Percentiles rank a stretch among this genome's conserved stretches.
phyloP scores from a whole-genome alignment of 2,113 vertebrate species.

The Carollia perspicillata region DNA sequence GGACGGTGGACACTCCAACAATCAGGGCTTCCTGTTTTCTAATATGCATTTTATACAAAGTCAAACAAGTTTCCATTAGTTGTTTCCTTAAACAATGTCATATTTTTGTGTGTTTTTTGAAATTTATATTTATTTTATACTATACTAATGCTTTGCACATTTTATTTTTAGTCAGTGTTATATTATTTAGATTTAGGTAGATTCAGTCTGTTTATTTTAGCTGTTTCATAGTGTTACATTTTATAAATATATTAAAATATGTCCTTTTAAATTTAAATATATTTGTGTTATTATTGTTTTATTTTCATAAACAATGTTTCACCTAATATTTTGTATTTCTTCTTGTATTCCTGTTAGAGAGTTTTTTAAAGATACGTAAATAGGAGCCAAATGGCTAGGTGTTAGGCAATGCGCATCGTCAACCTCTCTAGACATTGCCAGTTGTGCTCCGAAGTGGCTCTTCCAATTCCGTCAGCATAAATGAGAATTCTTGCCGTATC shows the following conservation, averaged over 20 bases:
- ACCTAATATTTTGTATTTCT: background rate
- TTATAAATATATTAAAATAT: conserved; percentile 4
- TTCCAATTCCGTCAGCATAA: background rate
- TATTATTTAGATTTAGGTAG: background rate
- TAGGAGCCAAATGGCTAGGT: background rate
- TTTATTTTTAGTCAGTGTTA: background rate
- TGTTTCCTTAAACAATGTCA: background rate
- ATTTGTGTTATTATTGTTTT: background rate
- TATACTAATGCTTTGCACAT: background rate
- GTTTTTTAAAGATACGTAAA: background rate
- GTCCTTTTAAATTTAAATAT: background rate
- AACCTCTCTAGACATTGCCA: background rate
- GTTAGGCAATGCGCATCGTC: background rate
- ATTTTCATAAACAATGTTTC: background rate
- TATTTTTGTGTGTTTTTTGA: background rate
- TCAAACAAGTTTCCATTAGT: background rate
- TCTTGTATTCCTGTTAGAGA: background rate
- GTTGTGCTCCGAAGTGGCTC: background rate
- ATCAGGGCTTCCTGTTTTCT: background rate
- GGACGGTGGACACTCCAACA: too few species aligned
- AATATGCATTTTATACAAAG: background rate
- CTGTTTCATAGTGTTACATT: background rate
- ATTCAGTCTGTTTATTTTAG: background rate
- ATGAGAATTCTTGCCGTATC: background rate
- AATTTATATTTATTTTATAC: background rate